Percentiles rank a stretch among this genome's conserved stretches.
Evolutionary conservation across 2,888 invertebrate genomes (phyloP).

Genomic region (Melanostoma mellinum): DNA sequence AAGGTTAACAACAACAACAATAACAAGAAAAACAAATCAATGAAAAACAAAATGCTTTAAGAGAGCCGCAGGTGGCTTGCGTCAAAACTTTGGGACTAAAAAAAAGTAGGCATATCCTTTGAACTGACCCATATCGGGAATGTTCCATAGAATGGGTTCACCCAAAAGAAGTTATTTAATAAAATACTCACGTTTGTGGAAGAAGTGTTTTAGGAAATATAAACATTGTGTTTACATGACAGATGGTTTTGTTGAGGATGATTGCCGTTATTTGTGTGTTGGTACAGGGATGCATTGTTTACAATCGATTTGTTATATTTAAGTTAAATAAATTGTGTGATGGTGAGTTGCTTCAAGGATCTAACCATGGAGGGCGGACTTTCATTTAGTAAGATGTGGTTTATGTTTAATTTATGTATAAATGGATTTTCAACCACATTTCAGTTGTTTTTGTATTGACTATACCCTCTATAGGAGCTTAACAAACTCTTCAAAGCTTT

Average conservation of each 20-base stretch:
- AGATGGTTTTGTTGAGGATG: slow-evolving; percentile 18
- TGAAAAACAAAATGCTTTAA: not conserved
- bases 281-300: slow-evolving; percentile 20
- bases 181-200: slow-evolving; percentile 48
- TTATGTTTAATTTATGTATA: no score
- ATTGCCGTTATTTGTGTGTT: not conserved
- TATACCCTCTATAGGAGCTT: no score
- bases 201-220: slow-evolving; percentile 51
- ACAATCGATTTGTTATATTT: slow-evolving; percentile 17
- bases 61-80: slow-evolving; percentile 46
- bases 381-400: no score
- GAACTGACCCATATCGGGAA: slow-evolving; percentile 25
- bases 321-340: not conserved
- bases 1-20: slow-evolving; percentile 21
- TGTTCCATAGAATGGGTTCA: slow-evolving; percentile 20
- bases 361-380: not conserved
- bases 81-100: slow-evolving; percentile 25
- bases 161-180: not conserved
- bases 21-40: not conserved
- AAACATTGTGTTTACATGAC: slow-evolving; percentile 48
- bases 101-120: slow-evolving; percentile 33
- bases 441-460: no score
- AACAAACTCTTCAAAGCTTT: no score
- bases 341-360: not conserved
- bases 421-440: no score